Percentiles rank a stretch among this genome's conserved stretches.
These are phyloP conservation scores for Ceratina calcarata DNA, from an alignment of 1,140 invertebrate genomes.

Conservation along the genomic window DNA sequence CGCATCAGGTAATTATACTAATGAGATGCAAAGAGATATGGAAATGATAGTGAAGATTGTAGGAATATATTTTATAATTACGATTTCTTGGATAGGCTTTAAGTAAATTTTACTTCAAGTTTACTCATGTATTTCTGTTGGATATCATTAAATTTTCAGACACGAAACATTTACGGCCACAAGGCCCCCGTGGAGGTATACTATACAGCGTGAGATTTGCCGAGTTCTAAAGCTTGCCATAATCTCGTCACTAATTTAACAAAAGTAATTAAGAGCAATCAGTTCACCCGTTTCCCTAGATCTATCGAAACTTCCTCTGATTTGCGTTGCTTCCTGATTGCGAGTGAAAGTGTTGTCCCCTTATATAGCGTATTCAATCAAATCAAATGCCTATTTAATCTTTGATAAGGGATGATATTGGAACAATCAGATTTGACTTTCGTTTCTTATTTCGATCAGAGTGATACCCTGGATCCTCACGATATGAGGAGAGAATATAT, in stretches of 20 bases:
- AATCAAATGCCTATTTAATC: not conserved
- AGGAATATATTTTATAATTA: not conserved
- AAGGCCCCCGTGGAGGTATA: constrained; percentile 65
- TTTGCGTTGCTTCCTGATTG: constrained; percentile 9
- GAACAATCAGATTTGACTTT: not conserved
- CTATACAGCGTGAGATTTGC: constrained; percentile 18
- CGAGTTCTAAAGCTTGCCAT: constrained; percentile 18
- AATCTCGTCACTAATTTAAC: constrained; percentile 2
- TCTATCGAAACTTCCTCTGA: not conserved
- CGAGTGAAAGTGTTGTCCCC: not conserved
- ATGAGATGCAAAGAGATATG: not conserved
- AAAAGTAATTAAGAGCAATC: not conserved
- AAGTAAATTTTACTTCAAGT: not conserved
- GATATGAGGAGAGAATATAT: constrained; percentile 91
- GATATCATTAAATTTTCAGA: constrained; percentile 67
- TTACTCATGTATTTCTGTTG: not conserved
- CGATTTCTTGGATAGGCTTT: not conserved
- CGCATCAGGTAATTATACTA: constrained; percentile 85
- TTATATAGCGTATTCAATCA: not conserved
- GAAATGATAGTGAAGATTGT: not conserved
- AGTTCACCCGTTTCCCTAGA: not conserved
- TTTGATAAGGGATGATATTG: not conserved
- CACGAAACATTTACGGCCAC: constrained; percentile 55
- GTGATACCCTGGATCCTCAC: constrained; percentile 84
- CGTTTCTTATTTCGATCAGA: constrained; percentile 74